Base-by-base conservation (phyloP, 2,888 invertebrate species). In the Rhorus exstirpatorius region DNA sequence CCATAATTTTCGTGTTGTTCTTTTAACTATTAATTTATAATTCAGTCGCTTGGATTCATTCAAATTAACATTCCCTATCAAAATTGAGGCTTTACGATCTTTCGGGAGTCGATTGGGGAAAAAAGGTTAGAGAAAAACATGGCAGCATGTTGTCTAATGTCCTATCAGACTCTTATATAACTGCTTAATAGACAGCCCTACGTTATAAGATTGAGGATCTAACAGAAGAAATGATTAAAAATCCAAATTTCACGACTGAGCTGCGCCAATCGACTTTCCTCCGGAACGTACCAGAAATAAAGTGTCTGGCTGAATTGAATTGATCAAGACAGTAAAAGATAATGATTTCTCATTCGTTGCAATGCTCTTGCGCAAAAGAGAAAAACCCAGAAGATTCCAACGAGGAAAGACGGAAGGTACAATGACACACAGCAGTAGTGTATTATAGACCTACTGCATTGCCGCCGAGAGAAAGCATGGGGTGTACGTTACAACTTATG, bases 401-500 rank as follows among this genome's bases (percentile, higher is more conserved):
- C 14, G 24, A 55, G 35, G 17, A 31, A 41, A 38, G 61, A 38
- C 68, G 71, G 61, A 53, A 77, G 67, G 61, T 77, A 81, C 58
- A 77, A 77, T 61, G 68, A 55, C 49, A 53, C 53, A 72, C 83
- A 61, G 81, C 70, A 78, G 75, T 60, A 74, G 70, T 60, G 76
- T 81, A 81, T 75, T 71, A 75, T 71, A 61, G 31, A 68, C 51
- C 41, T 61, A 70, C 67, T 35, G 44, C 61, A 38, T 21, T 38
- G 67, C 31, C 63, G 61, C 38, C 19, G 60, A 61, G 68, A 77
- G 80, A 80, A 74, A 81, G 78, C 75, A 60, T 14, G 51, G 44
- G 24, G 21, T 44, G 8, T 44, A 35, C 51, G 21, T 38, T 24
- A 63, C 26, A 26, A n/a, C 21, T 44, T 44, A 38, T 38, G 1